phyloP scores from a whole-genome alignment of 2,113 vertebrate genomes.

The Eudyptes chrysolophus region DNA sequence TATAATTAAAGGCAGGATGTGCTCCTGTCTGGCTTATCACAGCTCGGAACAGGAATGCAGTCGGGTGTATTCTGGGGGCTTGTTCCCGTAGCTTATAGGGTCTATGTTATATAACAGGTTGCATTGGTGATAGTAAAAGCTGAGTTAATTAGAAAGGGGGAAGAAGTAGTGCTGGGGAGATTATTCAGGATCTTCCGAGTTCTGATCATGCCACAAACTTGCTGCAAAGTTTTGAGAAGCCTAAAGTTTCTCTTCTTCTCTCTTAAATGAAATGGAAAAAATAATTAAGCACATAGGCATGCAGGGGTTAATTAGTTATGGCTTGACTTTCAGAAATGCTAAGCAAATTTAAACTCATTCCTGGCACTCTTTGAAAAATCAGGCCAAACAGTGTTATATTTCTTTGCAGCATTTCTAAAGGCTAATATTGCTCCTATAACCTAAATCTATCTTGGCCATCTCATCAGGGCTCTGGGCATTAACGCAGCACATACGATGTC shows the following conservation, averaged over 20 bases:
- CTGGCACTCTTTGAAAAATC: not conserved
- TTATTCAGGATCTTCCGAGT: not conserved
- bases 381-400: not conserved
- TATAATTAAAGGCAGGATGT: conserved; percentile 58
- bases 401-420: not conserved
- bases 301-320: not conserved
- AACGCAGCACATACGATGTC: not conserved
- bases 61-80: not conserved
- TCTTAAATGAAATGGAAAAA: not conserved
- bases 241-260: not conserved
- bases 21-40: not conserved
- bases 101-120: not conserved
- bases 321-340: not conserved
- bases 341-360: not conserved
- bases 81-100: not conserved
- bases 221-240: not conserved
- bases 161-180: not conserved
- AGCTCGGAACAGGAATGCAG: not conserved
- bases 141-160: not conserved
- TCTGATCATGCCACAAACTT: not conserved
- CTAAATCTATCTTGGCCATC: not conserved
- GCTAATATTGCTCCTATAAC: not conserved
- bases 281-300: not conserved
- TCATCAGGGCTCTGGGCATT: not conserved
- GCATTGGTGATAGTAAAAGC: not conserved